Conservation (phyloP, 2,113 vertebrate species). For the Telmatochromis brichardi region DNA sequence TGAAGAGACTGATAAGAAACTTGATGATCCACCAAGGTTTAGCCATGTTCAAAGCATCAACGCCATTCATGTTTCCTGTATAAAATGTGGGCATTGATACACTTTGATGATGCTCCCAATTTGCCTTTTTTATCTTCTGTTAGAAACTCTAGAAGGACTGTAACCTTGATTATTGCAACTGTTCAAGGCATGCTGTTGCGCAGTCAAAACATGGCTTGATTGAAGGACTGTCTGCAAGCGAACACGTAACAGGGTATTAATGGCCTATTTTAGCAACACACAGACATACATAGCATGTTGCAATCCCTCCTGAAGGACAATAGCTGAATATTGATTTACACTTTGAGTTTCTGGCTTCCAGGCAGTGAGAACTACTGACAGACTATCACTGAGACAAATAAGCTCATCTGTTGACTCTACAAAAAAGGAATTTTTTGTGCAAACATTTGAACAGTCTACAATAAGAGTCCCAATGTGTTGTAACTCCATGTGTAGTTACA, state of each 20-base stretch:
- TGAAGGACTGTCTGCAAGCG: background rate
- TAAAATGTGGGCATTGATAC: background rate
- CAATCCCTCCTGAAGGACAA: background rate
- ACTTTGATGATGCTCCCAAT: background rate
- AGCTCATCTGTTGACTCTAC: background rate
- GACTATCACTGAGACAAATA: background rate
- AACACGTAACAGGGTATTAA: background rate
- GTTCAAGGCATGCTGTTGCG: background rate
- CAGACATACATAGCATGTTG: background rate
- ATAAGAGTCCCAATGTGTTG: background rate
- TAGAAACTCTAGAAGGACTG: background rate
- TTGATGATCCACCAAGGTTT: background rate
- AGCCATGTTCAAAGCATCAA: background rate
- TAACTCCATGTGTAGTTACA: background rate
- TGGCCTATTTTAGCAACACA: background rate
- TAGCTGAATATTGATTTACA: background rate
- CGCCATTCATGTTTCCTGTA: background rate
- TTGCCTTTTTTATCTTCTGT: background rate
- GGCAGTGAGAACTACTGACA: background rate
- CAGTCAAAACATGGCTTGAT: background rate
- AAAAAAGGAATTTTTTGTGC: background rate
- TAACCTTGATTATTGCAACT: background rate
- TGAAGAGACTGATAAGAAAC: background rate
- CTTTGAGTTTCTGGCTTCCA: background rate
- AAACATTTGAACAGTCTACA: background rate